Percentiles rank a stretch among this genome's conserved stretches.
Conservation (phyloP, 2,797 vertebrate genomes). For the Pampus argenteus region DNA sequence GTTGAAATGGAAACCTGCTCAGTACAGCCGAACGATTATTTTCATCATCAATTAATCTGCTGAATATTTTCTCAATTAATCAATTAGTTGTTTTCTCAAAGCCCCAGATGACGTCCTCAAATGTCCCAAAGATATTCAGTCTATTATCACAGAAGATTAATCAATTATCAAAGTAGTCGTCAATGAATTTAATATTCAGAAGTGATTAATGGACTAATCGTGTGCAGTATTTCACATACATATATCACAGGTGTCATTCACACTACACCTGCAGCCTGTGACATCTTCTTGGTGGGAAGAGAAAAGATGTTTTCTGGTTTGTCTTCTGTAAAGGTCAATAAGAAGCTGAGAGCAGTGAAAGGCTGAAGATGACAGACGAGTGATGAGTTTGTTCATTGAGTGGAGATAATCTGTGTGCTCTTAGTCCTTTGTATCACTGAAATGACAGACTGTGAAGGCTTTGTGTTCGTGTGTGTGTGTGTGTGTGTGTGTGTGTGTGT, state of each 20-base stretch:
- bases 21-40: no score
- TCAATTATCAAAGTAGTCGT: no score
- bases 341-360: background rate
- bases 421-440: background rate
- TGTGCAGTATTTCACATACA: no score
- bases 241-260: background rate
- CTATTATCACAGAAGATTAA: no score
- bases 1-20: no score
- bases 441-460: conserved; percentile 1
- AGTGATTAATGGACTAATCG: no score
- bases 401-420: background rate
- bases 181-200: no score
- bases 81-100: no score
- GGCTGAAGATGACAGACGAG: conserved; percentile 11
- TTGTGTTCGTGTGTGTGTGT: conserved; percentile 22
- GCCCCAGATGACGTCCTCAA: no score
- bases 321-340: conserved; percentile 18
- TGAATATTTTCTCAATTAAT: no score
- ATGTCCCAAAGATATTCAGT: no score
- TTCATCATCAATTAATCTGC: no score
- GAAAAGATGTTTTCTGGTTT: background rate
- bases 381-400: conserved; percentile 23
- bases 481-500: background rate
- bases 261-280: background rate
- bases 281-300: conserved; percentile 10